Base-by-base conservation (phyloP, 2,888 invertebrate species). In the Sericinus montela region DNA sequence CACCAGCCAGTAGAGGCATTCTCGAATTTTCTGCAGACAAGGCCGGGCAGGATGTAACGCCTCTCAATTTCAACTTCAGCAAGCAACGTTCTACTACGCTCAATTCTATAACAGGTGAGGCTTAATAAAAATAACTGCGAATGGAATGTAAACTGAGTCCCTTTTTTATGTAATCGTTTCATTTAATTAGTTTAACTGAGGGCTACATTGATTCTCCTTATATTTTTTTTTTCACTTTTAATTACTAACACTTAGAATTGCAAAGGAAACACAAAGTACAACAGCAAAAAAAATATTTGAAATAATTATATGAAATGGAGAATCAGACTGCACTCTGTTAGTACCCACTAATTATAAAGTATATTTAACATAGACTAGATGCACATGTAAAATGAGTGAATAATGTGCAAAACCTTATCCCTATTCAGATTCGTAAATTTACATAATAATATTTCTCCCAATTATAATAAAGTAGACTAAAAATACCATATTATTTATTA, bases 11-110 rank as follows among this genome's bases (percentile, higher is more conserved):
- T 48, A 92, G 93, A 53, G 94, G 94, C 36, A 94, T 94, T 62
- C 80, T 97, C 45, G 96, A 97, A 77, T 95, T 97, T 79, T 93
- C 94, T 16, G 94, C 97, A 0, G 94, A 95, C 56, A 96, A 96
- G 72, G 96, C 96, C 0, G 96, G 96, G 0, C 93, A 93, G 67
- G 96, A 97, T 70, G 94, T 96, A 47, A 96, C 96, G 1, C 96
- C 96, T 0, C 91, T 95, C 56, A 96, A 96, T 77, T 91, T 95
- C 61, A 93, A 94, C 68, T 95, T 95, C 69, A 92, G 92, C 60
- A 93, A 93, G 67, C 91, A 92, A 60, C 83, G 93, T 58, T 93
- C 93, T 54, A 92, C 93, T 10, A 93, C 94, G 0, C 87, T 94
- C 53, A 94, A 94, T 76, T 94, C 94, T 14, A 94, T 94, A 61